These are phyloP conservation scores for Diachasmimorpha longicaudata DNA, from an alignment of 1,140 invertebrate genomes.

Conservation along the genomic window DNA sequence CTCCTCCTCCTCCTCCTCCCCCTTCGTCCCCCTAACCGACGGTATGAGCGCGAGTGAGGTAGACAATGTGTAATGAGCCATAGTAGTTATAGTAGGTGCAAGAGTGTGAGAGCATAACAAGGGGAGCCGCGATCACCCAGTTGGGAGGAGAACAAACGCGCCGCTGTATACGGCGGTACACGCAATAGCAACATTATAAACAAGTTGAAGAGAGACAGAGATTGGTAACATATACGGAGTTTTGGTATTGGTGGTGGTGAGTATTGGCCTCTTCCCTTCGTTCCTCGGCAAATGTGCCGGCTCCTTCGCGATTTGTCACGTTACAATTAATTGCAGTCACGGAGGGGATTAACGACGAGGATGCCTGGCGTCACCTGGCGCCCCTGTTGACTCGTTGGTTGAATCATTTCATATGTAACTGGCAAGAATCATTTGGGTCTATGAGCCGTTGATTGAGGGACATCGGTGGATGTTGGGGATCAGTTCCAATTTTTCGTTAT, in stretches of 20 bases:
- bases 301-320: constrained; percentile 49
- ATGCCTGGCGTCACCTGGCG: constrained; percentile 32
- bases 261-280: constrained; percentile 25
- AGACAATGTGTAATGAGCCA: background rate
- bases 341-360: constrained; percentile 48
- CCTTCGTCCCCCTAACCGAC: too few species aligned
- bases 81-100: background rate
- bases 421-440: background rate
- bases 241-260: constrained; percentile 28
- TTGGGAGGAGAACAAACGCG: constrained; percentile 31
- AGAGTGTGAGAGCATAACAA: constrained; percentile 13
- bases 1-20: background rate
- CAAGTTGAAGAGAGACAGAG: constrained; percentile 10
- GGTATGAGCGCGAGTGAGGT: constrained; percentile 5
- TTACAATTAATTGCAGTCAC: constrained; percentile 51
- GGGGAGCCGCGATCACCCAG: constrained; percentile 10
- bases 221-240: constrained; percentile 10
- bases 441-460: too few species aligned
- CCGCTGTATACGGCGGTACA: constrained; percentile 25
- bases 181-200: constrained; percentile 32
- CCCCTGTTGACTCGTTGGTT: background rate
- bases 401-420: background rate
- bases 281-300: constrained; percentile 19
- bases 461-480: too few species aligned
- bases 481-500: too few species aligned